A percentile compares a stretch with the other conserved stretches of the same genome.
Conservation (phyloP, 1,140 invertebrate species). For the Lasaia peninsularis region DNA sequence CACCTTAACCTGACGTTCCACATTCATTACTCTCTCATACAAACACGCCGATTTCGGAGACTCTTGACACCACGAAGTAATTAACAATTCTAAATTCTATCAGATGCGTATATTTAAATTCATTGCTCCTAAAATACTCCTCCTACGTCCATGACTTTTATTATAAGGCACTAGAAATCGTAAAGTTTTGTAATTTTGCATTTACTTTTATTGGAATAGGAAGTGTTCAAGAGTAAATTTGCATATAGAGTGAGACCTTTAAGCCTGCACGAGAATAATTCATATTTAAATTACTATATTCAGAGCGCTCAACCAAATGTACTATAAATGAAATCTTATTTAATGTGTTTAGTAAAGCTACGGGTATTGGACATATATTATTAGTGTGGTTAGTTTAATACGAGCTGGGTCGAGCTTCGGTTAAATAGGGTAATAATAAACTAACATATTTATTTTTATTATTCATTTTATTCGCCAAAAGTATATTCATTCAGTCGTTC, state of each 20-base stretch:
- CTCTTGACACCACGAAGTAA: no score
- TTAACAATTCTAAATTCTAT: no score
- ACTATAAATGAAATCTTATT: not conserved
- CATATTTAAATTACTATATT: constrained; percentile 7
- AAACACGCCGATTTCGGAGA: no score
- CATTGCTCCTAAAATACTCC: not conserved
- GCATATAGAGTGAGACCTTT: constrained; percentile 24
- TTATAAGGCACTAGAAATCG: not conserved
- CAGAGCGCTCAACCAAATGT: not conserved
- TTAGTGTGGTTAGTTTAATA: no score
- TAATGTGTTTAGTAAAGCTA: not conserved
- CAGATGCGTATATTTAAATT: no score
- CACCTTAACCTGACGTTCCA: no score
- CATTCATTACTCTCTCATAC: no score
- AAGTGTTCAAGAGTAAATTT: constrained; percentile 18
- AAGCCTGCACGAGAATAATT: not conserved
- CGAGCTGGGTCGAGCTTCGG: no score
- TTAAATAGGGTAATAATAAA: no score
- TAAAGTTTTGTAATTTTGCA: not conserved
- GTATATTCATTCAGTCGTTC: no score
- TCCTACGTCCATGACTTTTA: not conserved
- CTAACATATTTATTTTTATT: not conserved
- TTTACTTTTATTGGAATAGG: constrained; percentile 19
- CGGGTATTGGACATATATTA: no score
- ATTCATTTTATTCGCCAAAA: no score